phyloP scores from a whole-genome alignment of 2,888 invertebrate species.

The Morpho achilles region DNA sequence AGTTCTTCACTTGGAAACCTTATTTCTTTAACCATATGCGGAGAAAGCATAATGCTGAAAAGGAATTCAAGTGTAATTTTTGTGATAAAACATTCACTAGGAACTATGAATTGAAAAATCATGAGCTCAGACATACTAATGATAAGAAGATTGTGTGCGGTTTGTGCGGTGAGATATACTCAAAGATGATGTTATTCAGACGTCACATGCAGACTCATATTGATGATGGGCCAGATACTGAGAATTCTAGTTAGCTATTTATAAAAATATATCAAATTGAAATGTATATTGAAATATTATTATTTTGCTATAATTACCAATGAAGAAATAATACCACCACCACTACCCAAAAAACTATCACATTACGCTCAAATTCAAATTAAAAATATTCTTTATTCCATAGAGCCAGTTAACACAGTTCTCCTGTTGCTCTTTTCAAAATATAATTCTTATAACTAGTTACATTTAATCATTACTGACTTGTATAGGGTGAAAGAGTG shows the following conservation, averaged over 20 bases:
- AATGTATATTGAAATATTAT: not conserved
- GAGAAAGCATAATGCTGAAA: conserved; percentile 47
- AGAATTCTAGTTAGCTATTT: not conserved
- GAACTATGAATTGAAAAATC: conserved; percentile 34
- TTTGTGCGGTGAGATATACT: not conserved
- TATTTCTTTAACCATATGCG: conserved; percentile 59
- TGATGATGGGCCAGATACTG: not conserved
- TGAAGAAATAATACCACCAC: not conserved
- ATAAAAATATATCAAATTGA: not conserved
- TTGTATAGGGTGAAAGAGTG: no score
- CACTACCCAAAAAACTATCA: not conserved
- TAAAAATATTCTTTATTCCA: no score
- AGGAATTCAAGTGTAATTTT: conserved; percentile 38
- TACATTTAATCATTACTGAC: no score
- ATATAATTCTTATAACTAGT: no score
- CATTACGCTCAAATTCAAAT: no score
- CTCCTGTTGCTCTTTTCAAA: no score
- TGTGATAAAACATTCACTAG: conserved; percentile 37
- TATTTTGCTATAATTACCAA: not conserved
- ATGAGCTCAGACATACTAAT: conserved; percentile 33
- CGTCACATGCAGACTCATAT: no score
- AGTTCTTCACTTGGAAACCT: conserved; percentile 57
- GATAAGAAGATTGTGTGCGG: conserved; percentile 35
- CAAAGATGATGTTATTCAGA: no score
- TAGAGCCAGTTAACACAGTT: no score